Percentiles rank a stretch among this genome's conserved stretches.
phyloP scores from a whole-genome alignment of 2,797 vertebrate species.

The Antrozous pallidus region DNA sequence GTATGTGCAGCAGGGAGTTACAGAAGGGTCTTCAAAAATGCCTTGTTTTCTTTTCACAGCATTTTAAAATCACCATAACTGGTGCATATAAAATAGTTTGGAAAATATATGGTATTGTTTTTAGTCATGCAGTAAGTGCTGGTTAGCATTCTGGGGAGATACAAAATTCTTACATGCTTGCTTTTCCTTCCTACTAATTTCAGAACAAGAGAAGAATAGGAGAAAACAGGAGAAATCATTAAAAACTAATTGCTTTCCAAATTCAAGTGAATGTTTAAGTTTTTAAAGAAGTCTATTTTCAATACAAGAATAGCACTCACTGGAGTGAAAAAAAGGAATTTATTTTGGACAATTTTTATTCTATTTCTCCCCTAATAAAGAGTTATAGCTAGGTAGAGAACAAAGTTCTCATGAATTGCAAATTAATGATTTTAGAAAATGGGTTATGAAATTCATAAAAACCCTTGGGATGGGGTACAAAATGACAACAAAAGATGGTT shows the following conservation, averaged over 20 bases:
- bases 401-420: neutral
- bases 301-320: neutral
- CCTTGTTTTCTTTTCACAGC: neutral
- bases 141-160: neutral
- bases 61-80: neutral
- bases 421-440: slow-evolving; percentile 14
- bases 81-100: neutral
- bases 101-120: neutral
- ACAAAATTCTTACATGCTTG: neutral
- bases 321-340: neutral
- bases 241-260: neutral
- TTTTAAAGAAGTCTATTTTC: neutral
- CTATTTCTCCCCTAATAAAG: neutral
- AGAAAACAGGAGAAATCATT: neutral
- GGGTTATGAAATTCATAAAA: neutral
- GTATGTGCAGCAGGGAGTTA: neutral
- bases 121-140: neutral
- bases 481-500: neutral
- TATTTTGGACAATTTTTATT: neutral
- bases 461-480: neutral
- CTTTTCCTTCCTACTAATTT: neutral
- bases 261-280: neutral
- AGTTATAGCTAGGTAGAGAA: neutral
- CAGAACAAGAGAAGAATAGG: neutral
- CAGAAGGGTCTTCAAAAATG: neutral